phyloP scores from a whole-genome alignment of 2,888 invertebrate genomes.

The Rotaria macrura region DNA sequence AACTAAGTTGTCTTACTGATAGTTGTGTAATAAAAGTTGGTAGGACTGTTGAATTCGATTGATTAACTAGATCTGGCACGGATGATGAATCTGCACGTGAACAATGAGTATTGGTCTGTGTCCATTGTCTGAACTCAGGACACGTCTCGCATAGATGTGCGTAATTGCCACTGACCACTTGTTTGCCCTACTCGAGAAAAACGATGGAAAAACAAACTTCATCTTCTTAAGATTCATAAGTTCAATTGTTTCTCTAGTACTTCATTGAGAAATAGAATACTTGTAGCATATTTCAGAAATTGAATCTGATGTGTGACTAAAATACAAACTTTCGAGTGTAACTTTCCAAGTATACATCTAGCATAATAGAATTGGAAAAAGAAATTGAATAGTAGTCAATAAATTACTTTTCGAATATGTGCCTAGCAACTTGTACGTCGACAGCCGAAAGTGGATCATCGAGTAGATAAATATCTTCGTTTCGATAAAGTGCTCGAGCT shows the following conservation, averaged over 20 bases:
- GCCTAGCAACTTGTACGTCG: constrained; percentile 78
- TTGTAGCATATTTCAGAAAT: constrained; percentile 53
- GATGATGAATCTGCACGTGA: not conserved
- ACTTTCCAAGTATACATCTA: constrained; percentile 57
- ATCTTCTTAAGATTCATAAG: too few relatives aligned
- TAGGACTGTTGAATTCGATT: not conserved
- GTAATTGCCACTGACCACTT: not conserved
- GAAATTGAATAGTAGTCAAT: too few relatives aligned
- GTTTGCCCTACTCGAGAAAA: not conserved
- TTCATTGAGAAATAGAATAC: constrained; percentile 48
- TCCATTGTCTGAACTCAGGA: not conserved
- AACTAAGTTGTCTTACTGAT: not conserved
- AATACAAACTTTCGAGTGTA: constrained; percentile 63
- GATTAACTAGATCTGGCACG: not conserved
- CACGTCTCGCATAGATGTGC: not conserved
- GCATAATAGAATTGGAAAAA: too few relatives aligned
- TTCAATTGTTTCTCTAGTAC: not conserved
- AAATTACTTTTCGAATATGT: constrained; percentile 66
- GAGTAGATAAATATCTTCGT: constrained; percentile 64
- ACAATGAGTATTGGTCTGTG: not conserved
- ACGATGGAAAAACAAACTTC: too few relatives aligned
- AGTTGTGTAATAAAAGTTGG: not conserved
- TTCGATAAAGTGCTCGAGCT: constrained; percentile 48
- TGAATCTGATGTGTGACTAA: constrained; percentile 75
- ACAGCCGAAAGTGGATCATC: constrained; percentile 88